Evolutionary conservation across 2,797 vertebrate genomes (phyloP).

Genomic region (Dendrocincla fuliginosa): DNA sequence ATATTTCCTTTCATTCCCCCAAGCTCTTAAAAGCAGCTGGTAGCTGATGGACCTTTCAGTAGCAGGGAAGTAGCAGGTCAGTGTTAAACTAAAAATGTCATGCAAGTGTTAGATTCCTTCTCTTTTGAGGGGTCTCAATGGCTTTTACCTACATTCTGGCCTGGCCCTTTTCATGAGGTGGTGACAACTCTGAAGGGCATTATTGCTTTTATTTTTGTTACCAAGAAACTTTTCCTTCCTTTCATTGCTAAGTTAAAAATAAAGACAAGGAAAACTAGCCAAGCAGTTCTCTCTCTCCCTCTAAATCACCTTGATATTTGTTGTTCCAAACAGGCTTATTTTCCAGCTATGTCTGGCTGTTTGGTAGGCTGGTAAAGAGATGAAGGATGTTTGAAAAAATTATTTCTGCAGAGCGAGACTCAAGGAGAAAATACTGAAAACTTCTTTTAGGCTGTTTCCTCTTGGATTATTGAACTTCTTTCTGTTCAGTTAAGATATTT

Average conservation of each 20-base stretch:
- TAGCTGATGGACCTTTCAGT: neutral
- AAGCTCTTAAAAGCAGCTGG: neutral
- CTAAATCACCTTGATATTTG: neutral
- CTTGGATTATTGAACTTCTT: neutral
- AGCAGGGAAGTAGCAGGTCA: neutral
- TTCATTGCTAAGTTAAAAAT: slow-evolving; percentile 11
- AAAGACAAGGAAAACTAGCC: neutral
- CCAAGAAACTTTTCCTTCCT: neutral
- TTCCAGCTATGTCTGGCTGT: neutral
- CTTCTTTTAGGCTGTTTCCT: neutral
- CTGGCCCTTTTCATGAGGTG: neutral
- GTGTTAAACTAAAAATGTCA: neutral
- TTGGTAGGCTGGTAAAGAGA: neutral
- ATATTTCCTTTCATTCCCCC: neutral
- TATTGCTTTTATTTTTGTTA: neutral
- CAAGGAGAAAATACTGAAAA: neutral
- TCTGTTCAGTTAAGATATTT: neutral
- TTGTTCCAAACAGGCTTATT: neutral
- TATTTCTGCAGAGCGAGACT: neutral
- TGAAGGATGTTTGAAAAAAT: neutral
- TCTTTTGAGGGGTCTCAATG: neutral
- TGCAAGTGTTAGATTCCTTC: neutral
- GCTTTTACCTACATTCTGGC: neutral
- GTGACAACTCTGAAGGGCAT: neutral
- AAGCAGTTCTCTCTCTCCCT: neutral